Conservation (phyloP, 2,888 invertebrate genomes). For the Melinaea marsaeus region DNA sequence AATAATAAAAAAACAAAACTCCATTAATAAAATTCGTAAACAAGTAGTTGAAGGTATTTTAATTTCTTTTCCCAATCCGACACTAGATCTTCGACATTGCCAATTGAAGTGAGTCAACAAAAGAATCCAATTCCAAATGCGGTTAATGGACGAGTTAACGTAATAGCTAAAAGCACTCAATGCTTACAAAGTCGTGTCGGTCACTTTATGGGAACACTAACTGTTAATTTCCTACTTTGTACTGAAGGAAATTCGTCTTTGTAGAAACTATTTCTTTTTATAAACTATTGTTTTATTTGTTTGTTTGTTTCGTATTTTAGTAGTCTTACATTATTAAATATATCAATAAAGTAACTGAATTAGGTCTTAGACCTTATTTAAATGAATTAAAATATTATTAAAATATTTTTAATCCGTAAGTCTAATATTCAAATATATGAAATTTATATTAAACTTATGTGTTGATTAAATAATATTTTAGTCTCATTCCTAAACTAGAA, state of each 20-base stretch:
- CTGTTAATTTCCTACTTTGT: slow-evolving; percentile 73
- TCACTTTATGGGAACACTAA: slow-evolving; percentile 69
- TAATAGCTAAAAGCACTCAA: slow-evolving; percentile 77
- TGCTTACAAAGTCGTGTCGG: slow-evolving; percentile 72
- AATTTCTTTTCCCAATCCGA: slow-evolving; percentile 15
- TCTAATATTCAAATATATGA: too few relatives aligned
- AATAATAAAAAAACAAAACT: slow-evolving; percentile 7
- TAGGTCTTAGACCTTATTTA: too few relatives aligned
- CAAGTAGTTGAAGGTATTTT: slow-evolving; percentile 11
- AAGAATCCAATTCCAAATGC: slow-evolving; percentile 57
- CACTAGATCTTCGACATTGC: slow-evolving; percentile 39
- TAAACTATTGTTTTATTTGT: slow-evolving; percentile 50
- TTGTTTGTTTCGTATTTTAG: slow-evolving; percentile 40
- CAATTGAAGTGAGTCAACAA: slow-evolving; percentile 60
- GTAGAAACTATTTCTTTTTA: slow-evolving; percentile 56
- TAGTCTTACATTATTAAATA: slow-evolving; percentile 33
- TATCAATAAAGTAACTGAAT: too few relatives aligned
- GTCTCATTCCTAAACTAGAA: too few relatives aligned
- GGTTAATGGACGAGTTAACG: slow-evolving; percentile 73
- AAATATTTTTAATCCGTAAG: too few relatives aligned
- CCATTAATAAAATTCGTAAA: slow-evolving; percentile 6
- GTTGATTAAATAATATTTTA: too few relatives aligned
- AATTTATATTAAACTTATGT: too few relatives aligned
- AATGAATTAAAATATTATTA: too few relatives aligned
- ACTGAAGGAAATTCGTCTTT: slow-evolving; percentile 65